Evolutionary conservation across 1,140 invertebrate genomes (phyloP), one percentile per base, ranked within the genome.

Genomic region (Sinella curviseta): DNA sequence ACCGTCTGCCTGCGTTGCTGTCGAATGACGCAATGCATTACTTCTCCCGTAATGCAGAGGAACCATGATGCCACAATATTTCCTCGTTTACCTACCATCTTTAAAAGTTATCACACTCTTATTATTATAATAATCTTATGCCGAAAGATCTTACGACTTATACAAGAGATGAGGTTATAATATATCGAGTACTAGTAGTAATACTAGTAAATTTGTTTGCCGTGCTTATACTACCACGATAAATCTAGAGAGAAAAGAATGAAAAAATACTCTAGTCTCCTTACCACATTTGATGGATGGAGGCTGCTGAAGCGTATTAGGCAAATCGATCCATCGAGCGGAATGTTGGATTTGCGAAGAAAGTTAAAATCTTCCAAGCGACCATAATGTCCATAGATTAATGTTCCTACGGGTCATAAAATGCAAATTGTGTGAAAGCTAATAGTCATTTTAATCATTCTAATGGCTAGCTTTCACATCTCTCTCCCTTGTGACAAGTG

Each of bases 341-440:
- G 54, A 30, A 82, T 48, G 76, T 80, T 28, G 20, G 57, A 24
- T 30, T 54, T 79, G 34, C 74, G 57, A 48, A 83, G 76, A 30
- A 80, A 57, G 34, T 82, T 55, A 20, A 82, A 77, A 74, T 83
- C 82, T 74, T 83, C 67, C n/a, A 79, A 17, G 4, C 55, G 55
- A 26, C 82, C 82, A 80, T 80, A 83, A 76, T 82, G 77, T 35
- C 82, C 82, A 77, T 80, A 83, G 78, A 83, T 81, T 76, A 83
- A 79, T 65, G 77, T 80, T 79, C 82, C 82, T 83, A 74, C 31
- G 79, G 70, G 55, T 77, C 60, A 77, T 77, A 76, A 65, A 74
- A 70, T 55, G 31, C 60, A 65, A 78, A 60, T 60, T 60, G 55
- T 26, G 14, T 60, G 55, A 60, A 26, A 76, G n/a, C 28, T 79